Evolutionary conservation across 2,797 vertebrate genomes (phyloP).

Genomic region (Picus viridis): DNA sequence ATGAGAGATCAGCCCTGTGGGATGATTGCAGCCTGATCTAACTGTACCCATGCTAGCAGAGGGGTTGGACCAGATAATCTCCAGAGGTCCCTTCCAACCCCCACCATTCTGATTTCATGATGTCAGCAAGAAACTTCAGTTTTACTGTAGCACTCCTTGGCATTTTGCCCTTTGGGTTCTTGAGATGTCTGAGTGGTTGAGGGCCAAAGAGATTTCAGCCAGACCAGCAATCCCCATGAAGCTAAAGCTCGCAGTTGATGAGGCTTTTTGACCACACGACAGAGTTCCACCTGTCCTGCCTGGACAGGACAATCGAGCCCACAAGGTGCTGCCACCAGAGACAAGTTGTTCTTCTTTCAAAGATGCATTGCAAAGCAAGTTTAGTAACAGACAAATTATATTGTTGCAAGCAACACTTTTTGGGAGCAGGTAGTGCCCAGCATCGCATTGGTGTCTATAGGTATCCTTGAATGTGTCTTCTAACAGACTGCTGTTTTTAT

Average conservation of each 20-base stretch:
- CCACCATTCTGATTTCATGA: background rate
- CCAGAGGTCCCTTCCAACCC: too few species aligned
- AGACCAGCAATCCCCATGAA: background rate
- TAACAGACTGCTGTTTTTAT: background rate
- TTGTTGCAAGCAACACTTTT: background rate
- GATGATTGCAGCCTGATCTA: background rate
- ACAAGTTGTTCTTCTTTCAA: background rate
- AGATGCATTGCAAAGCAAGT: background rate
- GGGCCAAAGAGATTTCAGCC: background rate
- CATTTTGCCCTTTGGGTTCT: background rate
- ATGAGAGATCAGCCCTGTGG: background rate
- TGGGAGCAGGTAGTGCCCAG: background rate
- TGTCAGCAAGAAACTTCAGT: background rate
- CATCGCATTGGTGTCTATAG: background rate
- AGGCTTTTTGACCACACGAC: background rate
- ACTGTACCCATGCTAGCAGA: too few species aligned
- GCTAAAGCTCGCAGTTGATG: background rate
- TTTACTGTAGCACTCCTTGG: background rate
- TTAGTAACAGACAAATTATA: background rate
- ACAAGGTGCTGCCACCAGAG: background rate
- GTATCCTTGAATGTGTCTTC: background rate
- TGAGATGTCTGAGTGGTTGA: rapidly evolving
- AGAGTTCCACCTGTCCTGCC: background rate
- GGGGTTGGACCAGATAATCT: too few species aligned
- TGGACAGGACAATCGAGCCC: background rate